Base-by-base conservation (phyloP, 2,888 invertebrate species). In the Leptinotarsa rubiginosa region DNA sequence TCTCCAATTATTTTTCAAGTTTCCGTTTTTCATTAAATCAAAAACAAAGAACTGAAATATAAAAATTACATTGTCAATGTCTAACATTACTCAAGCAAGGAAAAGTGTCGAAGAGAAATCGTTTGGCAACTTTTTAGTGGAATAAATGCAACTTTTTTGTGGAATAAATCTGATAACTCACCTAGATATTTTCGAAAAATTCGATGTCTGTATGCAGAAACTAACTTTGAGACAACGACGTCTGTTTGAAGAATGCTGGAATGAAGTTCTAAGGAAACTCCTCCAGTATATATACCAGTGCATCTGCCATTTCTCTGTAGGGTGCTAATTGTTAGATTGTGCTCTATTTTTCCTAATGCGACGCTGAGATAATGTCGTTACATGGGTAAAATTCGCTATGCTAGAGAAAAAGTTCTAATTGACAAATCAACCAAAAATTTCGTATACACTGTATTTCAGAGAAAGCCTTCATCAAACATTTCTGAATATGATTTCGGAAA, bases 311-410 rank as follows among this genome's bases (percentile, higher is more conserved):
- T 47, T 18, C 69, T 41, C 69, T 59, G 56, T 41, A 56, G 69
- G 69, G 16, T 59, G 56, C 41, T 47, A 69, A 69, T 68, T 69
- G 41, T 52, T 52, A 47, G 54, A 56, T 62, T 31, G 41, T 12
- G 10, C 62, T 62, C 62, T 41, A 62, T 62, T 18, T 62, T 20
- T 47, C 68, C 22, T 20, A 69, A 59, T 69, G 69, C 20, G 7
- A 41, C 47, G 47, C 47, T 47, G 41, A 18, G 62, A 62, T 62
- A 41, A 62, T 41, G 16, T 41, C 25, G 12, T 62, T 62, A 62
- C 16, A 41, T 7, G 31, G 41, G n/a, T 62, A n/a, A 41, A 41
- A 18, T n/a, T 62, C 41, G 41, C 31, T 25, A n/a, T 18, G 41
- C 62, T 41, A 16, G 13, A 13, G n/a, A 50, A 50, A n/a, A 4